A percentile compares a stretch with the other conserved stretches of the same genome.
Conservation (phyloP, 53 echinoderm and acorn worm genomes). For the Crossaster papposus region DNA sequence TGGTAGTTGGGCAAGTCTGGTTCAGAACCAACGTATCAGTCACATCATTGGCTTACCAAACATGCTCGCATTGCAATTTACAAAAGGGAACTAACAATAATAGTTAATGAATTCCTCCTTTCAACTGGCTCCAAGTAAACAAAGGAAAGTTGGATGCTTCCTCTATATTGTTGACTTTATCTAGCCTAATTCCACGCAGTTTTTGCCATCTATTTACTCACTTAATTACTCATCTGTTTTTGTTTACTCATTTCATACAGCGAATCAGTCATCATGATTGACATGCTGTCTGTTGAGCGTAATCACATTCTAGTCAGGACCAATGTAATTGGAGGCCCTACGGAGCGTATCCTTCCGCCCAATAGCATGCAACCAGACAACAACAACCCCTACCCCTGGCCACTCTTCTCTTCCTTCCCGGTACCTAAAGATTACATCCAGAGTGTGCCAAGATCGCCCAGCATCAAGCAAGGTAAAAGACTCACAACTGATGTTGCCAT, state of each 20-base stretch:
- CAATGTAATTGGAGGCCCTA: slow-evolving; percentile 88
- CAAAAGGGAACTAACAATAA: too few species aligned
- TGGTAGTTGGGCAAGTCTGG: too few species aligned
- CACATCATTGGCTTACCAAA: too few species aligned
- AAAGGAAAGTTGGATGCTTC: too few species aligned
- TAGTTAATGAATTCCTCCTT: too few species aligned
- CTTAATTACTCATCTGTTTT: too few species aligned
- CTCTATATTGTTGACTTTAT: too few species aligned
- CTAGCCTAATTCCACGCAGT: too few species aligned
- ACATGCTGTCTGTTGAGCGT: slow-evolving; percentile 86
- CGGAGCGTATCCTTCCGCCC: slow-evolving; percentile 71
- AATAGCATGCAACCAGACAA: slow-evolving; percentile 54
- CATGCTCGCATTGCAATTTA: too few species aligned
- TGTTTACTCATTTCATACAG: slow-evolving; percentile 39
- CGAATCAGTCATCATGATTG: slow-evolving; percentile 78
- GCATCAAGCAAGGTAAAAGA: slow-evolving; percentile 72
- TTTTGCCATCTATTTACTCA: too few species aligned
- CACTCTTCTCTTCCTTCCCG: slow-evolving; percentile 80
- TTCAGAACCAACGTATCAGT: too few species aligned
- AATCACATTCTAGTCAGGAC: slow-evolving; percentile 87
- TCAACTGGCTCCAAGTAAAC: too few species aligned
- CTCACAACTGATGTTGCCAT: background rate
- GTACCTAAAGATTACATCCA: slow-evolving; percentile 84
- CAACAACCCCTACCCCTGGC: slow-evolving; percentile 87
- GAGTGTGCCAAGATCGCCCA: slow-evolving; percentile 62